Conservation (phyloP, 2,888 invertebrate species). For the Scrobipalpa atriplicella region DNA sequence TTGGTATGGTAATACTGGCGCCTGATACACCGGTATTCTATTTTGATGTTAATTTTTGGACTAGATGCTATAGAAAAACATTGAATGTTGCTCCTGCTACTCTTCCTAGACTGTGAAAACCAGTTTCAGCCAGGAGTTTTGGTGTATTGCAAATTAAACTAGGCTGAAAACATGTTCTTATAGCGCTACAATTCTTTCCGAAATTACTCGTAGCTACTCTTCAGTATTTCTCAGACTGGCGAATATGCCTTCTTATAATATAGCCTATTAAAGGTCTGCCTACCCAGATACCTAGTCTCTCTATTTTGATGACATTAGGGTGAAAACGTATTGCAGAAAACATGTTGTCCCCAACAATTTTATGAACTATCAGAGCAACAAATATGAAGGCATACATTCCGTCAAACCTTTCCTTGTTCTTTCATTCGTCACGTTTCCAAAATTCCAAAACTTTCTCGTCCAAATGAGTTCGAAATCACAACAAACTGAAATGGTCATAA, state of each 20-base stretch:
- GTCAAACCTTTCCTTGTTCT: neutral
- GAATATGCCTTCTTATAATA: no score
- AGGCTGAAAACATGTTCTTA: no score
- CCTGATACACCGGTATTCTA: neutral
- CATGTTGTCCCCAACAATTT: neutral
- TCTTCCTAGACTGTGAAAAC: no score
- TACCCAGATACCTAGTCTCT: no score
- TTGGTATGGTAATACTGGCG: conserved; percentile 4
- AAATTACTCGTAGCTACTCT: no score
- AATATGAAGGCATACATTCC: neutral
- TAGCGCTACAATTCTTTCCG: no score
- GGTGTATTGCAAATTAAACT: no score
- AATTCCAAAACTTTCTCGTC: conserved; percentile 6
- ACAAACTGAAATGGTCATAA: neutral
- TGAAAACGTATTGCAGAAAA: neutral
- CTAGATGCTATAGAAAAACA: neutral
- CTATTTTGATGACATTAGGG: no score
- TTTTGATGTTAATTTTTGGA: neutral
- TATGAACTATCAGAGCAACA: neutral
- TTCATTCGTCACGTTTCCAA: neutral
- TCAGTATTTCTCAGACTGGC: no score
- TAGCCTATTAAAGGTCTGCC: no score
- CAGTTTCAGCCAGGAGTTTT: no score
- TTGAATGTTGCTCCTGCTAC: no score
- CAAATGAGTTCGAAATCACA: conserved; percentile 2